phyloP scores from a whole-genome alignment of 2,888 invertebrate genomes.

The Halocaridina rubra region DNA sequence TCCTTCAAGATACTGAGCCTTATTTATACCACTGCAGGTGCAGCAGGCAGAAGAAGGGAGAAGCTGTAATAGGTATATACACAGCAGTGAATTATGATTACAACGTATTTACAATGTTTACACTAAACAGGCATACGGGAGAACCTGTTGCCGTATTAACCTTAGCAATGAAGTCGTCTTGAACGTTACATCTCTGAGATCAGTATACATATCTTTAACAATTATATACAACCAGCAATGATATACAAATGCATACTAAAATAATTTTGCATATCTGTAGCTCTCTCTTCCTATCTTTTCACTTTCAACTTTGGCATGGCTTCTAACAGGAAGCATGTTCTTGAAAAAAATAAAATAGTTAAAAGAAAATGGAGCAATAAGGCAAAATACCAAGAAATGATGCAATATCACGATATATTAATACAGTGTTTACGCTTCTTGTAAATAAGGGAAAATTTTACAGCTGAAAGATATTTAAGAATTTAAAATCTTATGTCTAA shows the following conservation, averaged over 20 bases:
- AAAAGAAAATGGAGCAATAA: too few species aligned
- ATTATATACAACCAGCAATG: constrained; percentile 39
- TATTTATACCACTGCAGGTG: constrained; percentile 17
- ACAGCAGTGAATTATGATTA: constrained; percentile 27
- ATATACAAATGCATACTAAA: constrained; percentile 53
- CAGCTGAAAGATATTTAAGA: too few species aligned
- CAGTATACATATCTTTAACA: constrained; percentile 43
- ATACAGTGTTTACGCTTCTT: too few species aligned
- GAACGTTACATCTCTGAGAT: constrained; percentile 42
- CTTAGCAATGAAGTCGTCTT: constrained; percentile 36
- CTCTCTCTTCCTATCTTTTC: constrained; percentile 19
- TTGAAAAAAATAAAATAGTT: not conserved
- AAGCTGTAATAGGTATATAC: constrained; percentile 32
- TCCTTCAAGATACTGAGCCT: not conserved
- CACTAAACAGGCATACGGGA: constrained; percentile 11
- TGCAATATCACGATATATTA: too few species aligned
- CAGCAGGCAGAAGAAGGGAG: constrained; percentile 36
- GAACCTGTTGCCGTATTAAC: constrained; percentile 17
- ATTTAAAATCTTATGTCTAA: too few species aligned
- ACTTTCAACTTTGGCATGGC: constrained; percentile 37
- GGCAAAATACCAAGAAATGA: too few species aligned
- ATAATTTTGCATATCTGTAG: constrained; percentile 48
- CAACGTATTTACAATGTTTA: constrained; percentile 34
- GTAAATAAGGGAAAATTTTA: too few species aligned
- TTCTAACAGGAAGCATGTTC: too few species aligned